Evolutionary conservation across 2,888 invertebrate genomes (phyloP).

Genomic region (Icerya purchasi): DNA sequence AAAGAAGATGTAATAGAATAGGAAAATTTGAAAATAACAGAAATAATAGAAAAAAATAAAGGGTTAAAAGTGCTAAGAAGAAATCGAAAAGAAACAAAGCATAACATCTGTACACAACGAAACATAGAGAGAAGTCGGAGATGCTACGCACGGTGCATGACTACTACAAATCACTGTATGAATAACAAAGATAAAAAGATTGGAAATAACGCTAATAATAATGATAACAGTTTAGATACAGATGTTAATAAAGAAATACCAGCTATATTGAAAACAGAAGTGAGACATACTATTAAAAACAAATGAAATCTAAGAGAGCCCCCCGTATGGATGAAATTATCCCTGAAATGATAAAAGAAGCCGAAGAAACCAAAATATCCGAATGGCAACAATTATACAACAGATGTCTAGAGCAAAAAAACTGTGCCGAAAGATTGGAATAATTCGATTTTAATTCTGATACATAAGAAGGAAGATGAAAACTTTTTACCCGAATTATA

Average conservation of each 20-base stretch:
- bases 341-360: background rate
- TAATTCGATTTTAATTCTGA: background rate
- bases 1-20: background rate
- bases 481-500: too few relatives aligned
- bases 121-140: background rate
- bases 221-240: background rate
- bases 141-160: background rate
- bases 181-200: background rate
- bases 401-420: background rate
- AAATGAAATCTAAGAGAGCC: background rate
- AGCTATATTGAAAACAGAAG: background rate
- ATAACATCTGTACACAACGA: background rate
- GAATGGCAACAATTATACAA: background rate
- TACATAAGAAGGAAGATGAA: background rate
- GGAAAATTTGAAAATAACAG: background rate
- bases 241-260: background rate
- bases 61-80: too few relatives aligned
- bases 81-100: background rate
- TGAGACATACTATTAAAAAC: background rate
- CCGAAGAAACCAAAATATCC: background rate
- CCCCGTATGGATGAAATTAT: background rate
- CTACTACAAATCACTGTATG: background rate
- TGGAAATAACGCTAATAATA: background rate
- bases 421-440: background rate
- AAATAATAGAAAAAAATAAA: background rate